Base-by-base conservation (phyloP, 1,140 invertebrate genomes). In the Marisa cornuarietis region DNA sequence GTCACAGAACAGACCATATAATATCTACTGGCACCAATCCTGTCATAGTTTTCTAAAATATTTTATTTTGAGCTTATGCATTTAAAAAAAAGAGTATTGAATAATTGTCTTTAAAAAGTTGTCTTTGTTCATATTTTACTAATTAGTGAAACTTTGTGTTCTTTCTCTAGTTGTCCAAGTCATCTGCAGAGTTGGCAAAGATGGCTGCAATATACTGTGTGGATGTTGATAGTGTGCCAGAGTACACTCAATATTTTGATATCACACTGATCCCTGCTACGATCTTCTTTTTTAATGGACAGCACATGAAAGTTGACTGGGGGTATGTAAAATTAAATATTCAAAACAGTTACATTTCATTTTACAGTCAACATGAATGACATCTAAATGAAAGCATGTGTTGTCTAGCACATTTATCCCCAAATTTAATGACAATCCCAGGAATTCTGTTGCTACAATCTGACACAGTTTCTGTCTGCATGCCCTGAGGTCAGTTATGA, bases 221-320 rank as follows among this genome's bases (percentile, higher is more conserved):
- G 18, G 89, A 91, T 71, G 82, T 91, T n/a, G 86, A 90, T 58
- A 78, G 79, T 66, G 86, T 91, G 26, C 88, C 89, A 10, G 85
- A 90, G 1, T 91, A 91, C 79, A 82, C 69, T 16, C 84, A 87
- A 63, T 91, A 91, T 79, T 91, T 91, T 85, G 90, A 91, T 66
- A 89, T 91, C 13, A 86, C 87, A 63, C 82, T 90, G 49, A 88
- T 90, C 26, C 90, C 90, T 72, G 85, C 90, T n/a, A 91, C 90
- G 49, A 83, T 91, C 58, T 91, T 91, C 81, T 91, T 91, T 83
- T 91, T 91, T 80, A 91, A 91, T 87, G 87, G 83, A 52, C 87
- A 91, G 71, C 90, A 91, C 71, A 90, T 91, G 14, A 90, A 91
- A 88, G 88, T 91, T 13, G 90, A 91, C 80, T 91, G 90, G 87